Conservation (phyloP, 2,888 invertebrate genomes). For the Trachelus troglodyta region DNA sequence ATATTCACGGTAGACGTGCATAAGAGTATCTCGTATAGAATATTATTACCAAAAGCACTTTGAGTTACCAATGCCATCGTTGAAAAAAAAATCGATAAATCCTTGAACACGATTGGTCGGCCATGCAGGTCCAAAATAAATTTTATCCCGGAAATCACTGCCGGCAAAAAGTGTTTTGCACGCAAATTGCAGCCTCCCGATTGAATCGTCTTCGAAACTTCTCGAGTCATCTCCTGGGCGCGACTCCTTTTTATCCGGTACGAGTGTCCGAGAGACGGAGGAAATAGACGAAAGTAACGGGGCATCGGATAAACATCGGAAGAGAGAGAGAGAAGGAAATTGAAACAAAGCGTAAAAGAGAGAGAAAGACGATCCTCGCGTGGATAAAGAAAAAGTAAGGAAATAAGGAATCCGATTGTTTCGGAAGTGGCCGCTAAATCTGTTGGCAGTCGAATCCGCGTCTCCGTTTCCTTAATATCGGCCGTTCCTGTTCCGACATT, state of each 20-base stretch:
- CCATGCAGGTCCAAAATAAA: not conserved
- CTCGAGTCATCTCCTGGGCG: not conserved
- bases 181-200: not conserved
- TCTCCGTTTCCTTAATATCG: conserved; percentile 2
- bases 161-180: not conserved
- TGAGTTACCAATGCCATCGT: not conserved
- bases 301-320: not conserved
- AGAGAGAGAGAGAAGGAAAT: too few species aligned
- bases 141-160: not conserved
- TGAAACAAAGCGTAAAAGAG: not conserved
- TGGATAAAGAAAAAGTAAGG: not conserved
- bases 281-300: not conserved
- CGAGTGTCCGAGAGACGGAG: not conserved
- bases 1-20: not conserved
- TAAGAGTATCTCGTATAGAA: not conserved
- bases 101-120: not conserved
- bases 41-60: not conserved
- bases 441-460: conserved; percentile 3
- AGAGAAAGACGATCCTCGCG: not conserved
- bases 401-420: conserved; percentile 8
- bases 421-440: conserved; percentile 10
- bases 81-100: not conserved
- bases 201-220: not conserved
- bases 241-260: not conserved
- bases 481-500: not conserved